Conservation (phyloP, 2,113 vertebrate species). For the Calypte anna region DNA sequence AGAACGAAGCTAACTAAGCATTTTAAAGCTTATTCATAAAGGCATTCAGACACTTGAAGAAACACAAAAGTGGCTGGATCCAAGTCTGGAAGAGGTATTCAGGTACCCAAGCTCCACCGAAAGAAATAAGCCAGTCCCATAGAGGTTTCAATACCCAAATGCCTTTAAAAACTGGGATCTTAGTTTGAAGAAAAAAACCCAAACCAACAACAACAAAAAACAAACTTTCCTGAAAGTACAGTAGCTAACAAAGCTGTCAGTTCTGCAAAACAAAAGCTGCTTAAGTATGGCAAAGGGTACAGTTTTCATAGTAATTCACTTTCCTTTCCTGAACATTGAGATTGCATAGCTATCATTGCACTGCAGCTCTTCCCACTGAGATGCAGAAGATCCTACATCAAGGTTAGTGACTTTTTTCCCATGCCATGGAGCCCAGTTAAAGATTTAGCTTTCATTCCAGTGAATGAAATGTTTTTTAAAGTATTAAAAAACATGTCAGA, state of each 20-base stretch:
- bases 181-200: not conserved
- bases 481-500: not conserved
- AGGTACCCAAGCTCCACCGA: not conserved
- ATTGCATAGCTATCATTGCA: not conserved
- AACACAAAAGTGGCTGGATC: not conserved
- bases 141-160: not conserved
- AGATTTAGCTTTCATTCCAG: not conserved
- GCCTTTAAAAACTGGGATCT: not conserved
- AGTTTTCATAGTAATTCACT: not conserved
- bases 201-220: not conserved
- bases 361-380: not conserved
- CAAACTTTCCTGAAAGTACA: not conserved
- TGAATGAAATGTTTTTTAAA: not conserved
- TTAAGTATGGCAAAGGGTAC: not conserved
- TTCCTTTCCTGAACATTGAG: not conserved
- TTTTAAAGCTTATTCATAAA: not conserved
- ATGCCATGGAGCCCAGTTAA: rapidly evolving
- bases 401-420: not conserved
- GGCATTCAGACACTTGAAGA: not conserved
- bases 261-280: not conserved
- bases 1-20: not conserved
- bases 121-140: not conserved
- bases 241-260: not conserved
- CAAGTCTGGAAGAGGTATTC: not conserved
- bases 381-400: not conserved